Evolutionary conservation across 2,797 vertebrate species (phyloP), one percentile per base, ranked within the genome.

Genomic region (Lepus townsendii): DNA sequence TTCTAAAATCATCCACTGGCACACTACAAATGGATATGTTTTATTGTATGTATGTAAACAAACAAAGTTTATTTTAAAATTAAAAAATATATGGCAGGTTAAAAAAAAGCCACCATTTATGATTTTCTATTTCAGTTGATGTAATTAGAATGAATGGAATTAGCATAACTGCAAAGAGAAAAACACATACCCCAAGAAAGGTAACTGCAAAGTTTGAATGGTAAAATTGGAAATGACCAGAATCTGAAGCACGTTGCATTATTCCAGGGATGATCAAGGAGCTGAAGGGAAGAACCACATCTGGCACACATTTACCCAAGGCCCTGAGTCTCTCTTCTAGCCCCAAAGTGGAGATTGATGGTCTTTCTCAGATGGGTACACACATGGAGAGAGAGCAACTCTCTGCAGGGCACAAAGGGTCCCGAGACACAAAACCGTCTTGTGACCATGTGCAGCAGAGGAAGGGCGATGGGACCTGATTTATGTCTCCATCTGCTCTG

Each of bases 401-500:
- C 22, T 86, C 66, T 66, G 14, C 69, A 63, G 32, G 66, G 50
- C 26, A 52, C 68, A 26, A 17, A 82, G 27, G 65, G 54, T 82
- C 54, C 27, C 3, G 0, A 83, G 68, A 72, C 63, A 50, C 9
- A 22, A 32, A 88, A 47, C 68, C 66, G 24, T 76, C 88, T 54
- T 38, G 71, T 17, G 85, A 65, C 20, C 20, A 57, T n/a, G 47
- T 57, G 35, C 17, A 47, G 32, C 17, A 47, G 32, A 80, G 60
- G 54, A 54, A 73, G 90, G 14, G 88, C 63, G 75, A 12, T 35
- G 32, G 57, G n/a, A 95, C 95, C 98, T 98, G 98, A 95, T 85
- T 97, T 98, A 97, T 98, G 97, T 98, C 98, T 83, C 91, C 98
- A 98, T 97, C 98, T 96, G 98, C 96, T 98, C 98, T 98, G 98